Evolutionary conservation across 2,888 invertebrate genomes (phyloP).

Genomic region (Philaethria dido): DNA sequence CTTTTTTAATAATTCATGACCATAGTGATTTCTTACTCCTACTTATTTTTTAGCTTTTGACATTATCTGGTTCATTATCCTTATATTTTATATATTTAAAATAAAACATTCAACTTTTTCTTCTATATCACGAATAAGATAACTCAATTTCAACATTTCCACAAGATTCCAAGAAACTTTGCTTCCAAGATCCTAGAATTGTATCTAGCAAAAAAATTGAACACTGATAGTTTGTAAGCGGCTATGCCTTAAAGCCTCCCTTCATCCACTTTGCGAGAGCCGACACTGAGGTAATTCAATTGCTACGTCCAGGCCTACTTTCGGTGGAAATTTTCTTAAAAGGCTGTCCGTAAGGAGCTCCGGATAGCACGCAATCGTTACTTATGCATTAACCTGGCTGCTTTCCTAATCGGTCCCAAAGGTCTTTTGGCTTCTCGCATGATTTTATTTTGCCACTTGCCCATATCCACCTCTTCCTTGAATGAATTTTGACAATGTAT

Average conservation of each 20-base stretch:
- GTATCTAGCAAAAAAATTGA: background rate
- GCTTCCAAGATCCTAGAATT: background rate
- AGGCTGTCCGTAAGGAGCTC: conserved; percentile 60
- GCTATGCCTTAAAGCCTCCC: conserved; percentile 24
- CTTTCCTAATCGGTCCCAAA: conserved; percentile 80
- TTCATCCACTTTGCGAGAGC: conserved; percentile 37
- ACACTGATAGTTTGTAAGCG: conserved; percentile 11
- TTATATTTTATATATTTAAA: too few species aligned
- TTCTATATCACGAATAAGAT: too few species aligned
- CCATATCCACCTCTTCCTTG: conserved; percentile 47
- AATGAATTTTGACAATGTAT: conserved; percentile 60
- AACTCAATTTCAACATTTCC: too few species aligned
- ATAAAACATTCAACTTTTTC: too few species aligned
- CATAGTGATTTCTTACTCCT: too few species aligned
- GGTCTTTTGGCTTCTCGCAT: conserved; percentile 57
- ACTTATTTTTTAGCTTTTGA: too few species aligned
- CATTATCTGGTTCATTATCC: too few species aligned
- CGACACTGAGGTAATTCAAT: conserved; percentile 43
- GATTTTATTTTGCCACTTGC: conserved; percentile 66
- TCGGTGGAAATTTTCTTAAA: conserved; percentile 65
- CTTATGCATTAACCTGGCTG: conserved; percentile 84
- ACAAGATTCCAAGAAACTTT: background rate
- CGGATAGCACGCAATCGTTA: conserved; percentile 78
- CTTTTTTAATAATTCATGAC: too few species aligned
- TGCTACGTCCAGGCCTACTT: conserved; percentile 42